Evolutionary conservation across 1,140 invertebrate genomes (phyloP).

Genomic region (Bemisia tabaci): DNA sequence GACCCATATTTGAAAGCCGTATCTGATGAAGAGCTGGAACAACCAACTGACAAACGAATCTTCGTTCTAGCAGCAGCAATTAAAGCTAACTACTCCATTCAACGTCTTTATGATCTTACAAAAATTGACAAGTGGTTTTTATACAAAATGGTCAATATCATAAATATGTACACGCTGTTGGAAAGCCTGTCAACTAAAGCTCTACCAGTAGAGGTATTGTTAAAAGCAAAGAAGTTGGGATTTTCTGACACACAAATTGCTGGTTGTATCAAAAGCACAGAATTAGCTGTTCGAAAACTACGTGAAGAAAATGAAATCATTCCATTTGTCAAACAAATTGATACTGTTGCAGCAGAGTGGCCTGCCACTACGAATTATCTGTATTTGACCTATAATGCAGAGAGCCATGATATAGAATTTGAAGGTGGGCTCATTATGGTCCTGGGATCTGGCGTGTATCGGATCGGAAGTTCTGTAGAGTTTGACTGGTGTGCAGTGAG

Average conservation of each 20-base stretch:
- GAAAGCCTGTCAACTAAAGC: conserved; percentile 43
- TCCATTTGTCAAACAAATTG: conserved; percentile 94
- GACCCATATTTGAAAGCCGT: conserved; percentile 72
- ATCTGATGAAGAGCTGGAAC: conserved; percentile 71
- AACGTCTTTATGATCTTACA: conserved; percentile 78
- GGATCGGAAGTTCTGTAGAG: conserved; percentile 97
- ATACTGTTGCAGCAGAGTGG: conserved; percentile 99
- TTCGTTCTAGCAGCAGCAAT: conserved; percentile 92
- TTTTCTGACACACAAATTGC: conserved; percentile 98
- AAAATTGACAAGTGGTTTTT: conserved; percentile 98
- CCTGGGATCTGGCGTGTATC: conserved; percentile 85
- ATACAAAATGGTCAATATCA: conserved; percentile 87
- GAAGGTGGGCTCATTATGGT: conserved; percentile 68
- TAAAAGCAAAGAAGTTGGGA: conserved; percentile 81
- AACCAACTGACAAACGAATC: conserved; percentile 94
- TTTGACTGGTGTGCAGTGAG: conserved; percentile 99
- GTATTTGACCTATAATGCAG: conserved; percentile 91
- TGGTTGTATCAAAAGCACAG: conserved; percentile 68
- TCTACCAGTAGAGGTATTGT: conserved; percentile 44
- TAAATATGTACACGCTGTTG: conserved; percentile 48
- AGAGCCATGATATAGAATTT: conserved; percentile 73
- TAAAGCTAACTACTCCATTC: conserved; percentile 59
- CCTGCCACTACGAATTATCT: conserved; percentile 96
- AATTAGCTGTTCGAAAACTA: conserved; percentile 58
- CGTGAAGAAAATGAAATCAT: conserved; percentile 51